Base-by-base conservation (phyloP, 2,888 invertebrate species). In the Melinaea marsaeus region DNA sequence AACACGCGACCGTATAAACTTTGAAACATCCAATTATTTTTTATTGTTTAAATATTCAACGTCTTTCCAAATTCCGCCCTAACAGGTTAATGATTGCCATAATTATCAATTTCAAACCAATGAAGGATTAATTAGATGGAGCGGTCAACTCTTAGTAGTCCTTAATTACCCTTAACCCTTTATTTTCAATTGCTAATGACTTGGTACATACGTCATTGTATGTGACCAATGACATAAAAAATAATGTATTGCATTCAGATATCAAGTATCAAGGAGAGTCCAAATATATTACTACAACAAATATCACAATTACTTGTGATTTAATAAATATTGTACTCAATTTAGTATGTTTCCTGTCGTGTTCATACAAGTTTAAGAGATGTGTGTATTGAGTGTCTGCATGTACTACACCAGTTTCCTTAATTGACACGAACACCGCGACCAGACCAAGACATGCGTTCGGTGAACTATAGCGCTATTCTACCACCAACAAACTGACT, bases 371-470 rank as follows among this genome's bases (percentile, higher is more conserved):
- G 32, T 51, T 51, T 32, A 2, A 11, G 51, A 51, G 51, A 51
- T 32, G 22, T 51, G 22, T 51, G n/a, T 32, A 51, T n/a, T 51
- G 32, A 22, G 51, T 32, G 51, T 51, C 51, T 32, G 51, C 59
- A 62, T 58, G 59, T 11, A 51, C 55, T 47, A 58, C 58, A 61
- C 47, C 55, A 56, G 59, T 62, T 65, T 45, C 58, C 61, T 57
- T 65, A 65, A 65, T 65, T 65, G 64, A 65, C 64, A 62, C 47
- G 58, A 61, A 62, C 61, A 55, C 64, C 58, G 58, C 60, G 64
- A 55, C 55, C 55, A 57, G 58, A 54, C 42, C 55, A 56, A 61
- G 46, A 65, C 64, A 65, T 54, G 62, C 59, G 59, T 57, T 57
- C 61, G 46, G 59, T 55, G 35, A 54, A 56, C 59, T 64, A 58